phyloP scores from a whole-genome alignment of 2,888 invertebrate species.

The Rhogogaster chlorosoma region DNA sequence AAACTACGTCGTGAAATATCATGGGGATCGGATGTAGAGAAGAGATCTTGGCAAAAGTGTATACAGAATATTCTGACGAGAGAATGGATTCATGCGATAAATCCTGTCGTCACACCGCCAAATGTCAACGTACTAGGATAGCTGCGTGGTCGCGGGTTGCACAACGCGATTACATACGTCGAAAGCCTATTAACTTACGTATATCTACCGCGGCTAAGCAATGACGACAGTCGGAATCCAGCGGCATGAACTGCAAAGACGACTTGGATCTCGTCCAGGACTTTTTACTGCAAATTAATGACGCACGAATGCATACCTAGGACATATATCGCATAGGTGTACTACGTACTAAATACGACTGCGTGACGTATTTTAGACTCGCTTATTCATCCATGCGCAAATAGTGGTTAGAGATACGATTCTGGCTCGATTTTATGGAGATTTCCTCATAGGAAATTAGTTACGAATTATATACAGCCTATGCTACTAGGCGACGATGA shows the following conservation, averaged over 20 bases:
- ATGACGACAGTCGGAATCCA: neutral
- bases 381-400: neutral
- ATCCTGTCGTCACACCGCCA: neutral
- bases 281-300: neutral
- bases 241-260: neutral
- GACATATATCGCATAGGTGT: neutral
- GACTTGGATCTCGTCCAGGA: neutral
- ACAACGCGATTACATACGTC: slow-evolving; percentile 9
- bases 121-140: slow-evolving; percentile 4
- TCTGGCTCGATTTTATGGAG: too few relatives aligned
- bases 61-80: neutral
- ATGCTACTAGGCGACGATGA: neutral
- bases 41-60: too few relatives aligned
- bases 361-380: neutral
- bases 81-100: neutral
- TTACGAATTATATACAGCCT: neutral
- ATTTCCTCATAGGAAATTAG: neutral
- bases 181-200: neutral
- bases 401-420: neutral
- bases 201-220: neutral
- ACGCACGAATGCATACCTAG: slow-evolving; percentile 7
- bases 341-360: neutral
- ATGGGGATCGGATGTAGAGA: too few relatives aligned
- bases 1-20: too few relatives aligned
- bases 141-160: neutral